Evolutionary conservation across 1,140 invertebrate species (phyloP), one percentile per base, ranked within the genome.

Genomic region (Pogonomyrmex californicus): DNA sequence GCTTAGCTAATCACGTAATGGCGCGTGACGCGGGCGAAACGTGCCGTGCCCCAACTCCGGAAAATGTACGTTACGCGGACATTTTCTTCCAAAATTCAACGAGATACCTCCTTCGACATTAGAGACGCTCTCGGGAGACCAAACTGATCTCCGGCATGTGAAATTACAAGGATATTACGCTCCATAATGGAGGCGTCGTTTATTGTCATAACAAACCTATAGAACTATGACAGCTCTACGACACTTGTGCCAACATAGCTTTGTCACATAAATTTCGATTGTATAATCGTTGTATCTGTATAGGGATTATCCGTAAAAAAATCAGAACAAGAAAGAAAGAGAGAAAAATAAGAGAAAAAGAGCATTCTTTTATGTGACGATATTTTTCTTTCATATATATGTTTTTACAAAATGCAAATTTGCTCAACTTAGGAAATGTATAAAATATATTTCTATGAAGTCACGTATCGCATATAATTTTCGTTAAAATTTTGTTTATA

Each of bases 1-100:
- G 79, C 56, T 85, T 49, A 70, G 65, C 63, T 85, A 88, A 87
- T 87, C 71, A 76, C 60, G 86, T 87, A 88, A 88, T 88, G 71
- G 86, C 71, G 86, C 63, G 41, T 85, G 71, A 85, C 10, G 33
- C 41, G 41, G 33, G 14, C 49, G 54, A 82, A 82, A 65, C 49
- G 33, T 41, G 33, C 47, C 33, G 30, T 36, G 9, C 73, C 60
- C 58, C 30, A 23, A 81, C 56, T 51, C 12, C 23, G 33, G 54
- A 68, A 82, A 87, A 82, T 68, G 49, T 75, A 66, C 4, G 14
- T 17, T 23, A 23, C 23, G 10, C 7, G 4, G 10, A 2, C 47
- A 33, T 38, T 44, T 47, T 71, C n/a, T 47, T 33, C 38, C n/a
- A 17, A 23, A 58, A 33, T 41, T 75, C 54, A 58, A 51, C 30